Percentiles rank a stretch among this genome's conserved stretches.
phyloP scores from a whole-genome alignment of 2,888 invertebrate species.

The Tyria jacobaeae region DNA sequence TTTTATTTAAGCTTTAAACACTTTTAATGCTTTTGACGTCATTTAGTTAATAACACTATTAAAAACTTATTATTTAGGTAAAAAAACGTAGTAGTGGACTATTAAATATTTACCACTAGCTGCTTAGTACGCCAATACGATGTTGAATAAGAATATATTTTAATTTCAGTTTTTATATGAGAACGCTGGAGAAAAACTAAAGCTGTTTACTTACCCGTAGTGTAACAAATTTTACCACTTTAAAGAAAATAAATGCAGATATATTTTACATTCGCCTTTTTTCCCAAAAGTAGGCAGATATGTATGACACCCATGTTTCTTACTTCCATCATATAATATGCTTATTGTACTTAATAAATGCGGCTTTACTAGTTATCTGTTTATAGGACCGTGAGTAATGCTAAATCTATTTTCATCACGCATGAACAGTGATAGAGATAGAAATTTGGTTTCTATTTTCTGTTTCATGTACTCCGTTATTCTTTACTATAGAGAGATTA shows the following conservation, averaged over 20 bases:
- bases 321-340: neutral
- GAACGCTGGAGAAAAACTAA: neutral
- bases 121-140: neutral
- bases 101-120: neutral
- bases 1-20: slow-evolving; percentile 36
- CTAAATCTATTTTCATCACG: neutral
- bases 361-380: neutral
- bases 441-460: neutral
- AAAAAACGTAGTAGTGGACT: slow-evolving; percentile 25
- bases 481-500: neutral
- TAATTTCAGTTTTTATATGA: neutral
- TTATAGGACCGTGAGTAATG: neutral
- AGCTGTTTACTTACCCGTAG: neutral
- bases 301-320: neutral
- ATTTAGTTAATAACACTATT: slow-evolving; percentile 45
- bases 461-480: neutral
- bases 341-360: neutral
- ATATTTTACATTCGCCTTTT: neutral
- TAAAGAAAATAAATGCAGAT: too few species aligned
- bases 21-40: slow-evolving; percentile 40
- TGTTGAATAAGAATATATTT: neutral
- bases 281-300: neutral
- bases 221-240: neutral
- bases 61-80: slow-evolving; percentile 35
- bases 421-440: neutral